A percentile compares a stretch with the other conserved stretches of the same genome.
These are phyloP conservation scores for Amia ocellicauda DNA, from an alignment of 2,113 vertebrate genomes.

Conservation along the genomic window DNA sequence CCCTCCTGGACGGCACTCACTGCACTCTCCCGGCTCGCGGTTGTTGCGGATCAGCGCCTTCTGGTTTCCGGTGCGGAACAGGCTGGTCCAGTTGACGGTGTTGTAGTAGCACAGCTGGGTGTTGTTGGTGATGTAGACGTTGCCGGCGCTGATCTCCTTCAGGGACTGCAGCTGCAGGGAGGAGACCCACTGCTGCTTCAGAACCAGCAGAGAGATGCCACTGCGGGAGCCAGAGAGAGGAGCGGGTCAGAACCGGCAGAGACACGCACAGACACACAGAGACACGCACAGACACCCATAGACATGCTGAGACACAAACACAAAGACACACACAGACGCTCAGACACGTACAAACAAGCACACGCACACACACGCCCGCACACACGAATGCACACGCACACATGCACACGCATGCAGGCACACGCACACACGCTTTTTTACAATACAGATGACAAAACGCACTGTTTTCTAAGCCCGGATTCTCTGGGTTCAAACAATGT, in stretches of 20 bases:
- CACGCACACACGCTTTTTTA: too few species aligned
- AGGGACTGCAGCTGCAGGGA: constrained; percentile 92
- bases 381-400: constrained; percentile 25
- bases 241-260: not conserved
- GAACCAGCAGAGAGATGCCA: constrained; percentile 92
- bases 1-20: constrained; percentile 78
- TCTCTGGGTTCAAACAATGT: too few species aligned
- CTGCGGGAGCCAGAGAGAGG: constrained; percentile 51
- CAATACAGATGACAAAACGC: too few species aligned
- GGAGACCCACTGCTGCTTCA: constrained; percentile 91
- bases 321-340: not conserved
- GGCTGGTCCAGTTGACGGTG: constrained; percentile 91
- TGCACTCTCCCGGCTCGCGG: constrained; percentile 81
- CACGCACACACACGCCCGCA: too few species aligned
- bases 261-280: not conserved
- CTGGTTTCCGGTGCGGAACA: constrained; percentile 83
- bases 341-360: not conserved
- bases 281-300: not conserved
- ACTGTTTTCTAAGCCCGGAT: too few species aligned
- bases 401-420: too few species aligned
- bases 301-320: not conserved
- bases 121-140: constrained; percentile 94
- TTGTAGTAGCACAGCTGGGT: constrained; percentile 92
- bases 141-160: constrained; percentile 93
- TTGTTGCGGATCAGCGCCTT: constrained; percentile 87